Conservation (phyloP, 2,113 vertebrate species). For the Orycteropus afer region DNA sequence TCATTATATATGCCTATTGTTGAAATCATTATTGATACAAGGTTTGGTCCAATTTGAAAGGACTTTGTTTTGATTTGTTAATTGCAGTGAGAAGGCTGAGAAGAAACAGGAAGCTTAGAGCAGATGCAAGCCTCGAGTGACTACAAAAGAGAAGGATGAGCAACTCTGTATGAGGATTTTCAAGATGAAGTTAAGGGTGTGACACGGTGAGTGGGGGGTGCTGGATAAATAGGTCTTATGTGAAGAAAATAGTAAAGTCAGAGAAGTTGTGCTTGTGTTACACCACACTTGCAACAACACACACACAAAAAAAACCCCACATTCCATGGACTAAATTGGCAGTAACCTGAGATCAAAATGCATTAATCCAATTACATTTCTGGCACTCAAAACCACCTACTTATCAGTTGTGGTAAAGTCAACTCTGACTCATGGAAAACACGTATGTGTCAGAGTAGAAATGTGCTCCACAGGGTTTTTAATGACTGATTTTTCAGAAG, state of each 20-base stretch:
- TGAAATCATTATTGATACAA: no score
- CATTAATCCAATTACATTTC: not conserved
- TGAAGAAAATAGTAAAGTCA: not conserved
- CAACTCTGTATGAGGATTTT: accelerated
- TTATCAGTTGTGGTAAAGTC: no score
- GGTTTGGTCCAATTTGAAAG: not conserved
- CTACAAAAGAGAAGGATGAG: not conserved
- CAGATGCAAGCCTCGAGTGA: not conserved
- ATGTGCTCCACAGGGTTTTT: no score
- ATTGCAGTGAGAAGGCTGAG: not conserved
- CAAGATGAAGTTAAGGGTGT: not conserved
- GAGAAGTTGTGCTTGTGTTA: not conserved
- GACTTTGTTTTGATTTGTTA: not conserved
- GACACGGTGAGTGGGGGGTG: not conserved
- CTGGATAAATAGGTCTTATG: no score
- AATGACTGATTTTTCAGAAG: no score
- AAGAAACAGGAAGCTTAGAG: not conserved
- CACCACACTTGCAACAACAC: not conserved
- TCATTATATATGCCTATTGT: not conserved
- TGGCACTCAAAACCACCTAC: slow-evolving; percentile 30
- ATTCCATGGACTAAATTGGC: not conserved
- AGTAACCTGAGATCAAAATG: not conserved
- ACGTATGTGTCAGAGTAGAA: no score
- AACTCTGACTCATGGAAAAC: no score
- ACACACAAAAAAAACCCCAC: slow-evolving; percentile 1